Evolutionary conservation across 2,797 vertebrate species (phyloP), one percentile per base, ranked within the genome.

Genomic region (Acanthis flammea): DNA sequence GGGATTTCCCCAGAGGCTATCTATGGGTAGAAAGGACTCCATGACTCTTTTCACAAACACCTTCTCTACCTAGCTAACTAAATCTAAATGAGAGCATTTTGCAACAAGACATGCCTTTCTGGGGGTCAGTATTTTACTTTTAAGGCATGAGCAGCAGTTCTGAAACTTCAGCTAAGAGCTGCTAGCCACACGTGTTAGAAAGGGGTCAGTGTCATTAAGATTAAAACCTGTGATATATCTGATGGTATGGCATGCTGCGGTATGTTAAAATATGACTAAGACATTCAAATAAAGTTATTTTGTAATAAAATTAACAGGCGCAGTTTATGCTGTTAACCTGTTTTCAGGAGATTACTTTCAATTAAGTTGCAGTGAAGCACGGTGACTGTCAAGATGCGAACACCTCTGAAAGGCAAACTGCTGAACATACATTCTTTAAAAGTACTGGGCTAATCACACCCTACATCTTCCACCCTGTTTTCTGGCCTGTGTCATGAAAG

Each of bases 1-100:
- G 94, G 96, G 91, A 97, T 97, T 97, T 96, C 90, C 95, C 95
- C 94, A 90, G 89, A 97, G 94, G 60, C 95, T 96, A 91, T 86
- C 70, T 45, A 86, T 73, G 66, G 86, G 75, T 87, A 89, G 85
- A 94, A 97, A 97, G 77, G 62, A 92, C 92, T 90, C 65, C 74
- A 62, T n/a, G 74, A 73, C 33, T 88, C 44, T 96, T 95, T 91
- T 94, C 86, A 96, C 47, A 96, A 97, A 48, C 12, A 58, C 79
- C 95, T 90, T 68, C 80, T 86, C 90, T 94, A 77, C 66, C 30
- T 57, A 86, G 39, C 53, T 96, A 89, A 90, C 33, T 82, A 90
- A 75, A 92, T 82, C 37, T 87, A 76, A 89, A 81, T 57, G 53
- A 31, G 21, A 60, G 33, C 31, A 48, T 81, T 96, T 91, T 93